Conservation (phyloP, 2,113 vertebrate genomes). For the Rhombomys opimus region DNA sequence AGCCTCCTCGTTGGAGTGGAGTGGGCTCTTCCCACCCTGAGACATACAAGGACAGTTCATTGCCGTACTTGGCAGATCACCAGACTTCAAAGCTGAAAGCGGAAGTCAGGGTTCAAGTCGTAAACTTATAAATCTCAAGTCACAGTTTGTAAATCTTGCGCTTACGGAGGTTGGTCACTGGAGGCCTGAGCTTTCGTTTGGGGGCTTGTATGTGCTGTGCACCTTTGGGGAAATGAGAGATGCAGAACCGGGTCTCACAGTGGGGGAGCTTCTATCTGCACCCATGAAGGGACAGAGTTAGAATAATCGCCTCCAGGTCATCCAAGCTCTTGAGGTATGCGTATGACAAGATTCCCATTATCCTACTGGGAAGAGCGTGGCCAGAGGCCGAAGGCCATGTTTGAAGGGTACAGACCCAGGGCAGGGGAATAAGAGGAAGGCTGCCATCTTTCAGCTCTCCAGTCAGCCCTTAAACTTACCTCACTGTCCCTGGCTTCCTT, state of each 20-base stretch:
- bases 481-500: not conserved
- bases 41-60: not conserved
- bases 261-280: not conserved
- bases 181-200: not conserved
- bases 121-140: not conserved
- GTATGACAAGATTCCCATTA: not conserved
- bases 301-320: not conserved
- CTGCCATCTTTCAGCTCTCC: not conserved
- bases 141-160: not conserved
- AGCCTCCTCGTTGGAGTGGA: not conserved
- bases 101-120: not conserved
- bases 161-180: not conserved
- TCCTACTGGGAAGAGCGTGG: not conserved
- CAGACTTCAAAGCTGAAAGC: not conserved
- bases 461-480: not conserved
- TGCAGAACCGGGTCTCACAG: not conserved
- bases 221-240: not conserved
- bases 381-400: not conserved
- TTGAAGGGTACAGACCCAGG: not conserved
- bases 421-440: not conserved
- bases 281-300: not conserved
- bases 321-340: no score
- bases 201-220: rapidly evolving
- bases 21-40: not conserved
- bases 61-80: not conserved